These are phyloP conservation scores for Brachypalpus laphriformis DNA, from an alignment of 2,888 invertebrate species.

Conservation along the genomic window DNA sequence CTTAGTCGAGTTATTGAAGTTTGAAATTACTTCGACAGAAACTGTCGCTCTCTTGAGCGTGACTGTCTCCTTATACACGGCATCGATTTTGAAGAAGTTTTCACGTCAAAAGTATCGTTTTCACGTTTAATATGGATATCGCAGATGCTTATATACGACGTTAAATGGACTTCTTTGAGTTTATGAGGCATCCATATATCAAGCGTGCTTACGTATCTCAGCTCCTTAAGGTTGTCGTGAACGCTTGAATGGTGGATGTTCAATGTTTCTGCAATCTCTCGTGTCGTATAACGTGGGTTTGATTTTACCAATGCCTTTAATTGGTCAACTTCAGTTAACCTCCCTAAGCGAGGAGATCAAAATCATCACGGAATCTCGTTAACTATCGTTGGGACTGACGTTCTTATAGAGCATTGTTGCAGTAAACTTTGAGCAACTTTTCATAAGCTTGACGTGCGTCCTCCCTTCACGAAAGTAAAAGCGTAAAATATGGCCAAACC, in stretches of 20 bases:
- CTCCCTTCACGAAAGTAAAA: no score
- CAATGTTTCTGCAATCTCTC: background rate
- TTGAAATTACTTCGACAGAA: no score
- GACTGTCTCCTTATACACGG: no score
- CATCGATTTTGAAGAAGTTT: no score
- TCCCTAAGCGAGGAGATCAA: background rate
- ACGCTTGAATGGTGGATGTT: background rate
- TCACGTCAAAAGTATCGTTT: background rate
- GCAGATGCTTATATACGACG: background rate
- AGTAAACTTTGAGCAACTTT: background rate
- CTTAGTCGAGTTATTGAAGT: no score
- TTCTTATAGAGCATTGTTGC: background rate
- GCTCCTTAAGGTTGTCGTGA: background rate
- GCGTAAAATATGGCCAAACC: no score
- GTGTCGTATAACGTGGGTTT: background rate
- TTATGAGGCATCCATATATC: no score
- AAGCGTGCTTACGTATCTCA: no score
- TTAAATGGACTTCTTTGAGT: no score
- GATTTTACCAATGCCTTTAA: background rate
- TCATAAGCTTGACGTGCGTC: background rate
- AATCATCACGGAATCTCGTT: background rate
- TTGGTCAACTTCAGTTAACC: background rate
- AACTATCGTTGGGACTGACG: background rate
- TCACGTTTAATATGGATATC: background rate
- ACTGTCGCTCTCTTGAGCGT: no score